Evolutionary conservation across 2,888 invertebrate genomes (phyloP), one percentile per base, ranked within the genome.

Genomic region (Teleiodes luculella): DNA sequence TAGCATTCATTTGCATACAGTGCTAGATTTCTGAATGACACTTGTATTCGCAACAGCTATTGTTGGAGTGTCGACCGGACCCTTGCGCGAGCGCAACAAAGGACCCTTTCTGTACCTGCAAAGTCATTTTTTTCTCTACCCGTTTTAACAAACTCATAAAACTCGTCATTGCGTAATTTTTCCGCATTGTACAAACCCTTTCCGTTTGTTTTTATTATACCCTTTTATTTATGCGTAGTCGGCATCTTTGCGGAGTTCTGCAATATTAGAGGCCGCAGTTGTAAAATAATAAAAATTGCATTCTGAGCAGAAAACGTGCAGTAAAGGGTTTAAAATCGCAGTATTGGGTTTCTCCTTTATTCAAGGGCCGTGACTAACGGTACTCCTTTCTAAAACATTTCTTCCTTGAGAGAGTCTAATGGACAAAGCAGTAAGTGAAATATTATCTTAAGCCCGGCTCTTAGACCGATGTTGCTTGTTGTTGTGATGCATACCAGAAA

Each of bases 141-240:
- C 55, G 65, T 72, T 74, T 74, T 68, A 63, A 69, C 68, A 66
- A 62, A 57, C 54, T 74, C 80, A 67, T 86, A 86, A 86, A 87
- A 81, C 75, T 74, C 60, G 74, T 66, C 69, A 80, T 88, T 87
- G 89, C 89, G 83, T 86, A 89, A 87, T 84, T 85, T 83, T 87
- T 86, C 86, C 74, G 86, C 85, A 84, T 87, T 87, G 81, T 85
- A 69, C 76, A 80, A 87, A 89, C 88, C 88, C 89, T 88, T 89
- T 89, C 83, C 85, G 83, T 85, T 85, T 85, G 86, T 86, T 84
- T 87, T 86, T 86, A 85, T 82, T 79, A 65, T 77, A 79, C 74
- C 77, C 83, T 72, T 82, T 85, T 83, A 80, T 80, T 75, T 70
- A 65, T 64, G 63, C 61, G 4, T 54, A 62, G 86, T 76, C 89